Conservation (phyloP, 2,888 invertebrate genomes). For the Mythimna lalbum region DNA sequence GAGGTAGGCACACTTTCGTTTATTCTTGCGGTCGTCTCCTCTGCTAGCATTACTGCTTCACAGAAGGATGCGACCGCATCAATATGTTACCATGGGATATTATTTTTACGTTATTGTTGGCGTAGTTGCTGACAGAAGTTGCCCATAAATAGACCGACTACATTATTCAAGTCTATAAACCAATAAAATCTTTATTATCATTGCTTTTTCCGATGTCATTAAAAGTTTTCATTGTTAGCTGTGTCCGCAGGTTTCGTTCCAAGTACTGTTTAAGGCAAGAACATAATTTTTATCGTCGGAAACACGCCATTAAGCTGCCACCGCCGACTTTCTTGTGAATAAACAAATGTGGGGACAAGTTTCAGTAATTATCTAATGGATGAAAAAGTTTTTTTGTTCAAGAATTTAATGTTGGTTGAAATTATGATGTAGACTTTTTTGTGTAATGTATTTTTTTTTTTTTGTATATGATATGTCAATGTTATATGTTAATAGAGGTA, state of each 20-base stretch:
- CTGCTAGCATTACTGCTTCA: too few relatives aligned
- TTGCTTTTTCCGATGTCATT: slow-evolving; percentile 35
- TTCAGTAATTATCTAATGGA: slow-evolving; percentile 50
- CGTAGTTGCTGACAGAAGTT: neutral
- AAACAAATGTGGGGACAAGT: slow-evolving; percentile 54
- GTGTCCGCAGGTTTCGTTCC: slow-evolving; percentile 33
- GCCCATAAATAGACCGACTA: slow-evolving; percentile 31
- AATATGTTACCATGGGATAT: too few relatives aligned
- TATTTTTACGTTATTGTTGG: too few relatives aligned
- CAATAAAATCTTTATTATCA: slow-evolving; percentile 42
- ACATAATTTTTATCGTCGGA: slow-evolving; percentile 58
- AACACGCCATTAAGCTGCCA: slow-evolving; percentile 52
- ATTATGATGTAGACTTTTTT: too few relatives aligned
- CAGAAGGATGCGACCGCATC: too few relatives aligned
- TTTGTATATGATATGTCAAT: too few relatives aligned
- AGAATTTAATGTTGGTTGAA: slow-evolving; percentile 3
- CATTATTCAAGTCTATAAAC: slow-evolving; percentile 23
- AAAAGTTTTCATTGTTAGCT: slow-evolving; percentile 46
- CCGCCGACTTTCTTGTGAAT: slow-evolving; percentile 44
- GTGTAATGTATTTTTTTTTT: too few relatives aligned
- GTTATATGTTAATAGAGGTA: too few relatives aligned
- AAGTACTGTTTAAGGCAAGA: slow-evolving; percentile 22
- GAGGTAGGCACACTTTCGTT: too few relatives aligned
- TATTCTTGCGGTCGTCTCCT: too few relatives aligned
- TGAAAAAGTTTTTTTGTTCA: slow-evolving; percentile 7